Evolutionary conservation across 2,113 vertebrate species (phyloP), one percentile per base, ranked within the genome.

Genomic region (Ptychochromis oligacanthus): DNA sequence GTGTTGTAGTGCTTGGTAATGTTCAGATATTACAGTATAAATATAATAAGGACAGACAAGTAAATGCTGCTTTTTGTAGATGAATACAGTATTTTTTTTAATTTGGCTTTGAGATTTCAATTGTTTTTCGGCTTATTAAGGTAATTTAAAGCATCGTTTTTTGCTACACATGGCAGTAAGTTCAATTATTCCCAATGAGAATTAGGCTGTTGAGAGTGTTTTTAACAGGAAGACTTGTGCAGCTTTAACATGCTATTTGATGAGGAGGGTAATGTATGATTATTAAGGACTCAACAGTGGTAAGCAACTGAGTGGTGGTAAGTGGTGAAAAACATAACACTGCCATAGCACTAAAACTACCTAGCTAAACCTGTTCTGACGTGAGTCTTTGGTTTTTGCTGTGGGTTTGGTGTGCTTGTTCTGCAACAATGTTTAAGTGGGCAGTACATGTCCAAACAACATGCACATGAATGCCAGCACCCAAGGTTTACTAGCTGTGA

Each of bases 61-160:
- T 22, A 15, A 11, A 13, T 6, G 52, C 38, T 12, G 55, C 34
- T 36, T 40, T 79, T 34, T 62, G 24, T 67, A 22, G 31, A 84
- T 70, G 36, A 11, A 20, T 52, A 52, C 6, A n/a, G n/a, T n/a
- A n/a, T n/a, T n/a, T n/a, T 2, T 46, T 72, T 72, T 52, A 43
- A 72, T 52, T 10, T 20, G 10, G 8, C 31, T 72, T 31, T 72
- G 24, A 31, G 36, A 52, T 75, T 91, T 65, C 20, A 74, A 43
- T 57, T 52, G 12, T 12, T 49, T 64, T 80, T 31, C 28, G 57
- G 31, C 7, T 75, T 78, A 81, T 83, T 67, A 57, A 75, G 36
- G 12, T 65, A 52, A 79, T 72, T 75, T 74, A 40, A 70, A 70
- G 8, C 5, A 9, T 59, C 38, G 36, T 55, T 20, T 34, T 55